A percentile compares a stretch with the other conserved stretches of the same genome.
Evolutionary conservation across 2,888 invertebrate species (phyloP).

Genomic region (Conomelus anceps): DNA sequence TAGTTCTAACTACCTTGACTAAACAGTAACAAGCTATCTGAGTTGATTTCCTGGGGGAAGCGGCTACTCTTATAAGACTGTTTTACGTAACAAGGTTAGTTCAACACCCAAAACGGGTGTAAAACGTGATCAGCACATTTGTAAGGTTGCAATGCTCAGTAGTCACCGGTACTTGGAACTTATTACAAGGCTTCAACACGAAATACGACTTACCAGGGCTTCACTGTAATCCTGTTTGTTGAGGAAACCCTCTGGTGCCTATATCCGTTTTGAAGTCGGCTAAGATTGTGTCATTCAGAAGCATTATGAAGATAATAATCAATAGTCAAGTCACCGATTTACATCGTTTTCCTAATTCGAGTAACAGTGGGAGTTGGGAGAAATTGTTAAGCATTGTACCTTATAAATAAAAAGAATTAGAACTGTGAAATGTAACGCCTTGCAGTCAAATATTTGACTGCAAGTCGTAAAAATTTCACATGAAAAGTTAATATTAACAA

Average conservation of each 20-base stretch:
- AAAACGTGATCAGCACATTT: background rate
- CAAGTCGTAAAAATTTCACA: too few relatives aligned
- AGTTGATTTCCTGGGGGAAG: background rate
- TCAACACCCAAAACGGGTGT: background rate
- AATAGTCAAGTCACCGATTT: background rate
- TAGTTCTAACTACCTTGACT: background rate
- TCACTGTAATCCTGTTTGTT: background rate
- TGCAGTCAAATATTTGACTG: too few relatives aligned
- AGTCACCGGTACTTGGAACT: too few relatives aligned
- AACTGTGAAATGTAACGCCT: too few relatives aligned
- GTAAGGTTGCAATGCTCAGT: background rate
- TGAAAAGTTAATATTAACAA: too few relatives aligned
- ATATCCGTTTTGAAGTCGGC: background rate
- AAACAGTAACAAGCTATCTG: background rate
- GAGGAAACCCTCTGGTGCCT: background rate
- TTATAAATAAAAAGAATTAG: too few relatives aligned
- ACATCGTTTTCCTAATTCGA: too few relatives aligned
- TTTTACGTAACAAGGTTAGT: background rate
- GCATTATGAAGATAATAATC: background rate
- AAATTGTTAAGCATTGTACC: too few relatives aligned
- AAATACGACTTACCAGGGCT: background rate
- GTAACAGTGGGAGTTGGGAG: too few relatives aligned
- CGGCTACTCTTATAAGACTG: background rate
- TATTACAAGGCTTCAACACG: background rate
- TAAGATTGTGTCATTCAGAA: background rate